Evolutionary conservation across 2,888 invertebrate species (phyloP).

Genomic region (Siphlonurus alternatus): DNA sequence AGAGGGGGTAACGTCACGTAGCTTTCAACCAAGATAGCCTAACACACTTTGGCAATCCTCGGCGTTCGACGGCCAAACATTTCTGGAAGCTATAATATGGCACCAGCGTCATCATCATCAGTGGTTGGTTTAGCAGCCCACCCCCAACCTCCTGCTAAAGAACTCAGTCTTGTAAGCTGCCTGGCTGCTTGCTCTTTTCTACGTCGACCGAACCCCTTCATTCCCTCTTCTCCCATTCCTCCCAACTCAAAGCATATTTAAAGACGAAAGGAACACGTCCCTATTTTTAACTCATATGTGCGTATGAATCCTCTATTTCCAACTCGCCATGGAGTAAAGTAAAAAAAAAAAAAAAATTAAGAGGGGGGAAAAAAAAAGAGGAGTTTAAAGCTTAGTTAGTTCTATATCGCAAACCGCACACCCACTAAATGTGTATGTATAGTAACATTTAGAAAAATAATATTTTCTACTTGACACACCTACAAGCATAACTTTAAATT

Average conservation of each 20-base stretch:
- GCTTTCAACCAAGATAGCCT: too few relatives aligned
- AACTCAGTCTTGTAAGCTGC: background rate
- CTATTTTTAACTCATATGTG: slow-evolving; percentile 1
- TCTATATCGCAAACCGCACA: background rate
- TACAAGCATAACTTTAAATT: background rate
- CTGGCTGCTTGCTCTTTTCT: background rate
- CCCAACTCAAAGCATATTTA: background rate
- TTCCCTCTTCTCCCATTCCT: background rate
- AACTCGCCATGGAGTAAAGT: background rate
- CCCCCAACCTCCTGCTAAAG: background rate
- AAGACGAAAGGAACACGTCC: background rate
- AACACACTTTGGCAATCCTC: background rate
- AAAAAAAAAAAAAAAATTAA: background rate
- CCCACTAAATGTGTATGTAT: background rate
- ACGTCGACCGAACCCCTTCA: background rate
- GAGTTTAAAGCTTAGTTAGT: background rate
- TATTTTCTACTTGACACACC: background rate
- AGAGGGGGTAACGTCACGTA: too few relatives aligned
- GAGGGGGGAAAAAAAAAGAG: too few relatives aligned
- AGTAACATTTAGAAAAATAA: background rate
- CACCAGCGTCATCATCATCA: background rate
- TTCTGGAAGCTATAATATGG: background rate
- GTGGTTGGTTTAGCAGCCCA: background rate
- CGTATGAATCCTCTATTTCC: slow-evolving; percentile 2
- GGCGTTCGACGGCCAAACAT: background rate